Evolutionary conservation across 1,140 invertebrate species (phyloP), one percentile per base, ranked within the genome.

Genomic region (Drosophila aff.): DNA sequence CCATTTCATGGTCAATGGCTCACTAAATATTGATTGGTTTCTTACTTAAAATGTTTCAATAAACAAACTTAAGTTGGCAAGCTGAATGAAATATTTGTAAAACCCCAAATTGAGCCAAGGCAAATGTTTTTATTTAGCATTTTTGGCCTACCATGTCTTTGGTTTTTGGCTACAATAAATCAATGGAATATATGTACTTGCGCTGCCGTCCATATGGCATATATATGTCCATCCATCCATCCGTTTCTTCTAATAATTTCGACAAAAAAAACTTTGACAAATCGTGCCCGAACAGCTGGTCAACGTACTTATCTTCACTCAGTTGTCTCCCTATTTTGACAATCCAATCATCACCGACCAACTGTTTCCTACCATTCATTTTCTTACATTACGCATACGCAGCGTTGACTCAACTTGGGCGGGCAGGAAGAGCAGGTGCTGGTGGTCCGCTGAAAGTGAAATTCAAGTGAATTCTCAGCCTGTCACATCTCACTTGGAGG

Each of bases 321-420:
- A 80, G 53, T 76, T 77, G 73, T 84, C 69, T 36, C 44, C 33
- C 52, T 78, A 58, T 33, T 65, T 63, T 72, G 76, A 78, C 76
- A 79, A 41, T 55, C 21, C 66, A 60, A 79, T 79, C 76, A 58
- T 79, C 76, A 41, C 28, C 15, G 47, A 76, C 36, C 60, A 23
- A 55, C 52, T 26, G 53, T 16, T 16, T 38, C 21, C 47, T 21
- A 33, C 15, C 50, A 64, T 26, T 28, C 7, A n/a, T 50, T 63
- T 31, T 66, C 10, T 4, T 16, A 44, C 26, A 75, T 83, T 84
- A 81, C 84, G 73, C 66, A 87, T 87, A 83, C 83, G 83, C 72
- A 58, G 49, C 46, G 79, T 79, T 86, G 79, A 86, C 63, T 77
- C 76, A 86, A 67, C 44, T 60, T 69, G 43, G 65, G 33, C 38